Base-by-base conservation (phyloP, 2,113 vertebrate genomes). In the Romanogobio albipinnatus region DNA sequence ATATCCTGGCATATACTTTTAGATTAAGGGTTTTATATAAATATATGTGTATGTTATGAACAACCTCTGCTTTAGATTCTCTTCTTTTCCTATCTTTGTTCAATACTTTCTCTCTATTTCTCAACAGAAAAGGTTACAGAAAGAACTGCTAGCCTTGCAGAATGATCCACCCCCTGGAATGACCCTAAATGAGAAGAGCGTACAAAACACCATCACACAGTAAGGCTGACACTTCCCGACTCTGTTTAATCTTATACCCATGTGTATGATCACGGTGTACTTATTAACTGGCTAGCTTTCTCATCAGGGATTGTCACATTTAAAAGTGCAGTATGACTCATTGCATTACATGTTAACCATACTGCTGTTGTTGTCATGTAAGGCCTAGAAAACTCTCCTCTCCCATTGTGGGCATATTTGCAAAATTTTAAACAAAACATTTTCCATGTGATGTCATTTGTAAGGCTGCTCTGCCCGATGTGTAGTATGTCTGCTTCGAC, bases 201-300 rank as follows among this genome's bases (percentile, higher is more conserved):
- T 99, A 89, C 97, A 99, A 85, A 99, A 98, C 93, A 98, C 98
- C 91, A 99, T 99, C 85, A 99, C 98, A 77, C 97, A 99, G 98
- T 99, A 92, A 96, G 98, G 97, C 24, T n/a, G 7, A 19, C 39
- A 19, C 36, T 45, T 79, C 77, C 39, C 3, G 14, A 14, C 39
- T 47, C 76, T 7, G 8, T 81, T 68, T 81, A 81, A 68, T 81
- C 24, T 80, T 80, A 24, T 22, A 80, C 77, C 59, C 39, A 13
- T 64, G 77, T 80, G 56, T 81, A n/a, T 68, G 15, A 51, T 81
- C 79, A 14, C 2, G 2, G 17, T 49, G 24, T 51, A 81, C 61
- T 81, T 22, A 68, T 81, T 81, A 47, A 81, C 78, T 29, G 45
- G 7, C 47, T 47, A 10, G 15, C 26, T 78, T 59, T 77, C 51